Base-by-base conservation (phyloP, 2,888 invertebrate genomes). In the Aleiodes alternator region DNA sequence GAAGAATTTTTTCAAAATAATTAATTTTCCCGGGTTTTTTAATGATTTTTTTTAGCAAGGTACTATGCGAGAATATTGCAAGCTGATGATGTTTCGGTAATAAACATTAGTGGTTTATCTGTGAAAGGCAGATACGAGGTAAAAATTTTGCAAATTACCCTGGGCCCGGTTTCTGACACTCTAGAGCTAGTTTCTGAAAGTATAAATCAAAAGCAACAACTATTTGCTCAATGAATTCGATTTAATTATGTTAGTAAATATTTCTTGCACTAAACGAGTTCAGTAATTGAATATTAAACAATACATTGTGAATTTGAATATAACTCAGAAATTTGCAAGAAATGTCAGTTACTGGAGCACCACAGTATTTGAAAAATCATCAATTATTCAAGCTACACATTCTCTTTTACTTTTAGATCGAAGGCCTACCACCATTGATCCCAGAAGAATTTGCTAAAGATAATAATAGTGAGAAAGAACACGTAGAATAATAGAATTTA, bases 21-120 rank as follows among this genome's bases (percentile, higher is more conserved):
- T 43, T 34, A 14, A 16, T 29, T 57, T n/a, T 73, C 38, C 23
- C 31, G 7, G 57, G 23, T 56, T 6, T 34, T n/a, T 55, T 38
- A 23, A 23, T 68, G 12, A 12, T 43, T 43, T 91, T 43, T 91
- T 91, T 79, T 89, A 94, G 94, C 90, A 78, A 88, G 89, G 83
- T 90, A 91, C 76, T 93, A 92, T 92, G 90, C 92, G 1, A 91
- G 90, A 80, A 90, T 92, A 14, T 87, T 93, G 77, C 92, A 92
- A 73, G 91, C 92, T 71, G 90, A 90, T 82, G 91, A 93, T 86
- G 92, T 92, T 3, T 91, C 90, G 81, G 92, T 93, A 0, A 90
- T 91, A 56, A 90, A 90, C 86, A 86, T 93, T 84, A 89, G 90
- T 55, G 93, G 93, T n/a, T 86, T 92, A 53, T 76, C 2, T 34